Evolutionary conservation across 2,797 vertebrate species (phyloP).

Genomic region (Triplophysa bombifrons): DNA sequence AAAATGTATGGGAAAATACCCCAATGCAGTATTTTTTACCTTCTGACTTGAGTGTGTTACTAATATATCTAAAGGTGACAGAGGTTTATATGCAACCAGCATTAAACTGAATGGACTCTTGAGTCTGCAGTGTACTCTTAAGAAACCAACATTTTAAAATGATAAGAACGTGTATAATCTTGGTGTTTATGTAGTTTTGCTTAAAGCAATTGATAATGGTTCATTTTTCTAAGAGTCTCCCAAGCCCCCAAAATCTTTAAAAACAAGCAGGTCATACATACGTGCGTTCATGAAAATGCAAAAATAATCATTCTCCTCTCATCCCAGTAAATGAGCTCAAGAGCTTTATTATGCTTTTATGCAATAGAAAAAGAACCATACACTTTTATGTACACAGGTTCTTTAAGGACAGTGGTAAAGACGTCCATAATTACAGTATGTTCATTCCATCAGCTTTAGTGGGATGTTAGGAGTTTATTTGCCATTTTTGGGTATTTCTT

Average conservation of each 20-base stretch:
- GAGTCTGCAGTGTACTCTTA: not conserved
- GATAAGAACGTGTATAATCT: not conserved
- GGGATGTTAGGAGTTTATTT: conserved; percentile 4
- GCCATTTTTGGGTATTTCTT: not conserved
- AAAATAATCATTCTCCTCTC: conserved; percentile 9
- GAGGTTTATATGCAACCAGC: not conserved
- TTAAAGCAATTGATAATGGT: not conserved
- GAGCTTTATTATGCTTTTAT: conserved; percentile 61
- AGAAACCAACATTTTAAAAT: not conserved
- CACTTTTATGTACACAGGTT: conserved; percentile 55
- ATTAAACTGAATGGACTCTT: not conserved
- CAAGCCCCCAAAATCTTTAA: not conserved
- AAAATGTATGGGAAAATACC: conserved; percentile 10
- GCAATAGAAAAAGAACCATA: conserved; percentile 55
- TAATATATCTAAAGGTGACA: conserved; percentile 20
- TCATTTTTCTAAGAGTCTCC: conserved; percentile 2
- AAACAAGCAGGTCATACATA: not conserved
- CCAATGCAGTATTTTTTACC: conserved; percentile 10
- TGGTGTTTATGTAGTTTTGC: conserved; percentile 18
- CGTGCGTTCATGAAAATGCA: conserved; percentile 9
- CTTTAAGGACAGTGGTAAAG: conserved; percentile 30
- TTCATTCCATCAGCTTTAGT: conserved; percentile 29
- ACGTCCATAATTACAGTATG: conserved; percentile 19
- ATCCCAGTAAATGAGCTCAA: conserved; percentile 41
- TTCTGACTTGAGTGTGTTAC: conserved; percentile 27